Conservation (phyloP, 2,888 invertebrate species). For the Tribolium freemani region DNA sequence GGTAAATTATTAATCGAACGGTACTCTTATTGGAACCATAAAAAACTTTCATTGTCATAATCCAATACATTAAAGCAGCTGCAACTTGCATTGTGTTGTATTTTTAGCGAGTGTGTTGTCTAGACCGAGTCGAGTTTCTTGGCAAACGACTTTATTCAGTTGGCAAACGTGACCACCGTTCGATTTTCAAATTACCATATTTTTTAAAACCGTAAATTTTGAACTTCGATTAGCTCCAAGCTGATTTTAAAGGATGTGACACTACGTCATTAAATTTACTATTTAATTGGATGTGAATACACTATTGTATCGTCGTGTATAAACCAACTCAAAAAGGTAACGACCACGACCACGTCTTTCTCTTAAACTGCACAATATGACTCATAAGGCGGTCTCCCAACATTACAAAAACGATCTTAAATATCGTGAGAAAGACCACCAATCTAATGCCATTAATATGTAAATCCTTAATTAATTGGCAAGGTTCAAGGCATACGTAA, state of each 20-base stretch:
- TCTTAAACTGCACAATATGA: slow-evolving; percentile 34
- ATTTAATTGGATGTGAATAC: slow-evolving; percentile 41
- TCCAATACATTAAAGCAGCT: slow-evolving; percentile 11
- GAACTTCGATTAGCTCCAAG: slow-evolving; percentile 3
- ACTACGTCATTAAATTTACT: slow-evolving; percentile 35
- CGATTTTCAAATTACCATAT: slow-evolving; percentile 14
- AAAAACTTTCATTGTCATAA: slow-evolving; percentile 12
- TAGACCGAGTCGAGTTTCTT: slow-evolving; percentile 22
- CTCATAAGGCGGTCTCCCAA: slow-evolving; percentile 35
- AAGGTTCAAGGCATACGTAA: slow-evolving; percentile 1
- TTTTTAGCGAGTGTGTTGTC: slow-evolving; percentile 23
- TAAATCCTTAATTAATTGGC: slow-evolving; percentile 30
- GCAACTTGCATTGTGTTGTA: slow-evolving; percentile 29
- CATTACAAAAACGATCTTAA: slow-evolving; percentile 12
- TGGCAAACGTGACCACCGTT: slow-evolving; percentile 13
- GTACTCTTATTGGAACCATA: slow-evolving; percentile 10
- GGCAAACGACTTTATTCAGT: slow-evolving; percentile 14
- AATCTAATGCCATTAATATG: slow-evolving; percentile 21
- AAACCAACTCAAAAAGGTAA: slow-evolving; percentile 42
- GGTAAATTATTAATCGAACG: slow-evolving; percentile 10
- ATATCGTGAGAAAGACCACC: slow-evolving; percentile 39
- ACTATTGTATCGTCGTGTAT: slow-evolving; percentile 33
- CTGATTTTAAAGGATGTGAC: slow-evolving; percentile 24
- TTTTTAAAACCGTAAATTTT: background rate
- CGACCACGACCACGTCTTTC: slow-evolving; percentile 43